These are phyloP conservation scores for human DNA, from an alignment of 2,113 vertebrate species.

Conservation along the genomic window DNA sequence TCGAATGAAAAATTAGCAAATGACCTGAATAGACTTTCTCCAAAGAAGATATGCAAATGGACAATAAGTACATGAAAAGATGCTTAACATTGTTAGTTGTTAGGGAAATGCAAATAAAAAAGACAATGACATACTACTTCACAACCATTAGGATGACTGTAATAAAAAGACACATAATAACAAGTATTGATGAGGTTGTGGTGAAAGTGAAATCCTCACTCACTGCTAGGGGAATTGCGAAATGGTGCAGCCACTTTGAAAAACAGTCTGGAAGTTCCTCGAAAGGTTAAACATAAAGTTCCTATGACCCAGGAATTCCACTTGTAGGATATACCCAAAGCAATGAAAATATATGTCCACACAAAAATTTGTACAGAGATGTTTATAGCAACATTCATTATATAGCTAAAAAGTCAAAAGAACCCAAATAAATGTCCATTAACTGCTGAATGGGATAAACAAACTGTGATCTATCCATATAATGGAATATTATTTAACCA, in stretches of 20 bases:
- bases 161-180: background rate
- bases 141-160: background rate
- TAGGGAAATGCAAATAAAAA: background rate
- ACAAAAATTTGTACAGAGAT: background rate
- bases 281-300: background rate
- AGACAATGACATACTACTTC: background rate
- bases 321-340: background rate
- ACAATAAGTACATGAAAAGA: background rate
- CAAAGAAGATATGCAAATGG: background rate
- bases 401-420: background rate
- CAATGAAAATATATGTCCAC: background rate
- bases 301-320: background rate
- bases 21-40: background rate
- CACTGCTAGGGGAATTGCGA: background rate
- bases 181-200: background rate
- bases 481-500: background rate
- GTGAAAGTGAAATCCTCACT: background rate
- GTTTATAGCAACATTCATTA: background rate
- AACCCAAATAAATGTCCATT: background rate
- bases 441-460: background rate
- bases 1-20: background rate
- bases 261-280: background rate
- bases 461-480: background rate
- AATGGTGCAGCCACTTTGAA: background rate
- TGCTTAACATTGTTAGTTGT: background rate